Base-by-base conservation (phyloP, 2,797 vertebrate genomes). In the Urocyon cinereoargenteus region DNA sequence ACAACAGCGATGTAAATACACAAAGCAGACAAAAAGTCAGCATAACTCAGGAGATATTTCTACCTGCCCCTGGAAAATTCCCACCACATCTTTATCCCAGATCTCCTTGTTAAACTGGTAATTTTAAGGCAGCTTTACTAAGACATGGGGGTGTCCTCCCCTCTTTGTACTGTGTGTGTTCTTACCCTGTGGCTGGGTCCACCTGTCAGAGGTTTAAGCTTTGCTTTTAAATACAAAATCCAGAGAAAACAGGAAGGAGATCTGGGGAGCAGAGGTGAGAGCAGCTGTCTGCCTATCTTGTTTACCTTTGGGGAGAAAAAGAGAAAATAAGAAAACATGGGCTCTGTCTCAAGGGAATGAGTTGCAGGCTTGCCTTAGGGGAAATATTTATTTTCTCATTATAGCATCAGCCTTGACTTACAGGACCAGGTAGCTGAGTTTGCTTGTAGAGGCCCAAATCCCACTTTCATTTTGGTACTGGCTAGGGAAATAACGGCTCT, bases 181-280 rank as follows among this genome's bases (percentile, higher is more conserved):
- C 79, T 77, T 21, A 91, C 24, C 19, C 64, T 61, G 13, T 8
- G 53, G 73, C 28, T 26, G 28, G n/a, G 28, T 40, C 62, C 53
- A 61, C 64, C 4, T 87, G 57, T 62, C 15, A 66, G 51, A 90
- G 24, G 53, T 13, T 68, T 36, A 70, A 77, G 72, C 64, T 85
- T 91, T 96, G 34, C 53, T 90, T 94, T 85, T 79, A 85, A 94
- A 90, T 16, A 70, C 34, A 79, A 95, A 96, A 89, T 49, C n/a
- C 93, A 95, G 40, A 91, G 75, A 77, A 93, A 72, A 86, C 13
- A 51, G 40, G 59, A 81, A 55, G 28, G 19, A 40, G 21, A 40
- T 24, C 45, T 40, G 6, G 26, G 66, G 34, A 36, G 57, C 9
- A 2, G 14, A 14, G 28, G 16, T 3, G 2, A 45, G n/a, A 34